These are phyloP conservation scores for Montipora capitata DNA, from an alignment of 92 coral and sea anemone genomes.

Conservation along the genomic window DNA sequence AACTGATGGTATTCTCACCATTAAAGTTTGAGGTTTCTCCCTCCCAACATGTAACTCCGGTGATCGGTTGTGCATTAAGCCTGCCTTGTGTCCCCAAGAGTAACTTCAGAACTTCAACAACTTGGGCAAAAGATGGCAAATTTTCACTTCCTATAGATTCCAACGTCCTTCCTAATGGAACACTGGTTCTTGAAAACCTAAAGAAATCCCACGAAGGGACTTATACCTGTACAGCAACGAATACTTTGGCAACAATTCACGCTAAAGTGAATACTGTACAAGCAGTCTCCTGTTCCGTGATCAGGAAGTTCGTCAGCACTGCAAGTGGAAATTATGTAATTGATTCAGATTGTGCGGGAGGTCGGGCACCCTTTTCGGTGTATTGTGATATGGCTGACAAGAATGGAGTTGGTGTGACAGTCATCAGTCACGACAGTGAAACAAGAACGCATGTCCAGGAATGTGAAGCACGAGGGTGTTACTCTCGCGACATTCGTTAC, in stretches of 20 bases:
- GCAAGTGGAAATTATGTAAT: conserved; percentile 54
- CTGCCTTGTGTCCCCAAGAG: conserved; percentile 43
- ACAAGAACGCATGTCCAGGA: conserved; percentile 53
- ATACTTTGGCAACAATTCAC: conserved; percentile 36
- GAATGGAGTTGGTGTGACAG: conserved; percentile 74
- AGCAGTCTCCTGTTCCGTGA: conserved; percentile 26
- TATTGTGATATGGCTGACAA: conserved; percentile 75
- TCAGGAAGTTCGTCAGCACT: not conserved
- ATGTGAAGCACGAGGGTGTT: not conserved
- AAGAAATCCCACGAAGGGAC: conserved; percentile 18
- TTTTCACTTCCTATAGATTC: not conserved
- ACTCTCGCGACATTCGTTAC: conserved; percentile 53
- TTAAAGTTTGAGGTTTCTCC: conserved; percentile 30
- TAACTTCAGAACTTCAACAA: conserved; percentile 16
- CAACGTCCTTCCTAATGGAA: conserved; percentile 35
- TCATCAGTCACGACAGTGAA: conserved; percentile 79
- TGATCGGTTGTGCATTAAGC: conserved; percentile 1
- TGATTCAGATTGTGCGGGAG: conserved; percentile 57
- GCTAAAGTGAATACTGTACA: conserved; percentile 23
- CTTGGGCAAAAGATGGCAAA: conserved; percentile 37
- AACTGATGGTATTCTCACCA: conserved; percentile 34
- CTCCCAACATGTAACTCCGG: not conserved
- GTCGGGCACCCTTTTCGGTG: conserved; percentile 45
- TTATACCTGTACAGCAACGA: conserved; percentile 69
- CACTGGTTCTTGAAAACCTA: conserved; percentile 31